These are phyloP conservation scores for Sebastes itinus DNA, from an alignment of 2,797 vertebrate species.

Conservation along the genomic window DNA sequence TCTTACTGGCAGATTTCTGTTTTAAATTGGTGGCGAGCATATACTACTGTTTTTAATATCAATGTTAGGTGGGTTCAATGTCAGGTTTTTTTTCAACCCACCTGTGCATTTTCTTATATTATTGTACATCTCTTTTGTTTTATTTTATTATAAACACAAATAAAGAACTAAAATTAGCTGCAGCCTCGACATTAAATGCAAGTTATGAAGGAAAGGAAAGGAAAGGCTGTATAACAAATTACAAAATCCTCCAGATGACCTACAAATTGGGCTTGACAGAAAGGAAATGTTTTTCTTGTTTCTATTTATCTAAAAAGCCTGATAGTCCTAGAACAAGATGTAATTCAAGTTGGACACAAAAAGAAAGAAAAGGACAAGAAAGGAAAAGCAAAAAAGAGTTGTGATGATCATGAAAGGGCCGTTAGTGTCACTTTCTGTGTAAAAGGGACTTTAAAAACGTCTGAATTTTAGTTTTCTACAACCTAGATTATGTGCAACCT, in stretches of 20 bases:
- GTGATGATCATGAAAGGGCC: background rate
- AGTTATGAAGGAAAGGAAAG: no score
- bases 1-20: background rate
- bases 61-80: no score
- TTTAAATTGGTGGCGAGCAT: no score
- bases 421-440: background rate
- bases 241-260: background rate
- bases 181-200: background rate
- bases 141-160: no score
- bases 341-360: background rate
- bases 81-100: accelerated
- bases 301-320: no score
- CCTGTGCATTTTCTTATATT: no score
- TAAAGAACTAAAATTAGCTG: background rate
- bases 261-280: background rate
- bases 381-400: background rate
- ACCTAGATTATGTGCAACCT: background rate
- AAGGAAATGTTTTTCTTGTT: background rate
- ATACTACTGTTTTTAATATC: no score
- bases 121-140: no score
- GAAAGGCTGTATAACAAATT: background rate
- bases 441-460: background rate
- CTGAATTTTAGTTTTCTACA: background rate
- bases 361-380: background rate
- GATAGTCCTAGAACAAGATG: no score